Base-by-base conservation (phyloP, 1,140 invertebrate genomes). In the Mya arenaria region DNA sequence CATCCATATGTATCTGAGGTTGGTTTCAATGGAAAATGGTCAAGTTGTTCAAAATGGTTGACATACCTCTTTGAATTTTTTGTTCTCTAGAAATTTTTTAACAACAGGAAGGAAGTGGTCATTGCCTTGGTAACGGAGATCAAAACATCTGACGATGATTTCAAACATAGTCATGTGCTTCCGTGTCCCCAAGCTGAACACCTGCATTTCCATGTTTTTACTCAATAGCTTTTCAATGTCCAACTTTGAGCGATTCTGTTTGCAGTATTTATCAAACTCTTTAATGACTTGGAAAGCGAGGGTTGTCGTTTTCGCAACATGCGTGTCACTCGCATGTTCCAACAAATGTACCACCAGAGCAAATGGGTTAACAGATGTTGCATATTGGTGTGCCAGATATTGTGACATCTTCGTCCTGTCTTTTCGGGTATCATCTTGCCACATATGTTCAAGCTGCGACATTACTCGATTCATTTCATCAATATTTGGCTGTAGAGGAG, bases 1-100 rank as follows among this genome's bases (percentile, higher is more conserved):
- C n/a, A n/a, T n/a, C n/a, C n/a, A n/a, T n/a, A n/a, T n/a, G n/a
- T n/a, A n/a, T n/a, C n/a, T n/a, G n/a, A n/a, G n/a, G n/a, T n/a
- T n/a, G n/a, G n/a, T n/a, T n/a, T n/a, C n/a, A n/a, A n/a, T n/a
- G n/a, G n/a, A n/a, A n/a, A n/a, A n/a, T n/a, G n/a, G n/a, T n/a
- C n/a, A n/a, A n/a, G n/a, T n/a, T n/a, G n/a, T n/a, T n/a, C n/a
- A n/a, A n/a, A n/a, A n/a, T n/a, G n/a, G n/a, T n/a, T n/a, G 48
- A n/a, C 63, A 72, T 77, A 87, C 89, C 85, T 91, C 90, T 68
- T 91, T 90, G 48, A 83, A 88, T 80, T 90, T 90, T 44, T 87
- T 71, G 17, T 86, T 73, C 0, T 84, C 62, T 10, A 90, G 19
- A 60, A 87, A 86, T 2, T 30, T 13, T 58, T 79, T 82, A 15